Conservation (phyloP, 2,113 vertebrate species). For the Calonectris borealis region DNA sequence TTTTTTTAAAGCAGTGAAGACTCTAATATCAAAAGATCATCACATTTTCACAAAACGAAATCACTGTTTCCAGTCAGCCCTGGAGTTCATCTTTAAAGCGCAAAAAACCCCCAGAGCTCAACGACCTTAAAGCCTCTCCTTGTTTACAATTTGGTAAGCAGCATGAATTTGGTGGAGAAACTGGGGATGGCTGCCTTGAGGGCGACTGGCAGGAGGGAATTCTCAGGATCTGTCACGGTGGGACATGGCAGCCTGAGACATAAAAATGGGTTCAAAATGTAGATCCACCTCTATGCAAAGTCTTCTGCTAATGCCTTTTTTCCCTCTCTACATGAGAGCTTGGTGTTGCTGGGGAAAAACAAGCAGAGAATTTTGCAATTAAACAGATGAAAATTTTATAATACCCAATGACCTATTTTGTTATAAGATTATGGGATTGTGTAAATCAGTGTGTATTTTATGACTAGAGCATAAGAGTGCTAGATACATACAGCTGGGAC, state of each 20-base stretch:
- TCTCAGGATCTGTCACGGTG: background rate
- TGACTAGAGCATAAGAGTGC: background rate
- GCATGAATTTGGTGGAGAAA: background rate
- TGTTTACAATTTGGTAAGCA: background rate
- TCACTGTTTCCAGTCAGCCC: background rate
- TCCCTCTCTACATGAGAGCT: background rate
- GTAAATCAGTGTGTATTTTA: background rate
- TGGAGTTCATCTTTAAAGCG: background rate
- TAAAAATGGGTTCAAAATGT: background rate
- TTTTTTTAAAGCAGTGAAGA: background rate
- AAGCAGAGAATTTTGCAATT: background rate
- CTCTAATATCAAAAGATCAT: background rate
- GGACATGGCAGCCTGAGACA: background rate
- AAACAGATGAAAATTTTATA: background rate
- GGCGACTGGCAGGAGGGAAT: background rate
- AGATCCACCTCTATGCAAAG: background rate
- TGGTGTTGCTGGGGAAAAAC: background rate
- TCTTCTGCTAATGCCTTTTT: background rate
- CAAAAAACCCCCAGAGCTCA: background rate
- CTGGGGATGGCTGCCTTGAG: background rate
- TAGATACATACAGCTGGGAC: background rate
- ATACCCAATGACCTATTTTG: background rate
- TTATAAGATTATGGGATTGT: background rate
- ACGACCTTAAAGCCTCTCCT: background rate
- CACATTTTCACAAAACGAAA: background rate